Evolutionary conservation across 2,888 invertebrate genomes (phyloP), one percentile per base, ranked within the genome.

Genomic region (Carpatolechia fugitivella): DNA sequence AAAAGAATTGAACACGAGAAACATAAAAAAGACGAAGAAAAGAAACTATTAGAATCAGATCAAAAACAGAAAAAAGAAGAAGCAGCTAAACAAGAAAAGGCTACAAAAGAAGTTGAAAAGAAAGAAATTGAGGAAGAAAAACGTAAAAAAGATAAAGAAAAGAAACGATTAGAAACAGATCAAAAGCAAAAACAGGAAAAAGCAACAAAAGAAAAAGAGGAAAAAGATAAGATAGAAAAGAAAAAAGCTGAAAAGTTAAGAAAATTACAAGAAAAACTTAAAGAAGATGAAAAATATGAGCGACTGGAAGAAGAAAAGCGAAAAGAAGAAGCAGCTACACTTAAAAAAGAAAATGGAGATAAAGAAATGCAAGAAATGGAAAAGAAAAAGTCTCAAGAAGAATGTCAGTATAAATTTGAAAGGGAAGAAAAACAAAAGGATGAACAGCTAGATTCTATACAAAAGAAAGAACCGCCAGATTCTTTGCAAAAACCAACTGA

Each of bases 121-220:
- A 48, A 48, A 16, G 29, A 51, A 50, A 50, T 24, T 13, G 50
- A 51, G 18, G 36, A 50, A 24, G 24, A 35, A 35, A 35, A 35
- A 35, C 20, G 51, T 33, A 36, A 56, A 48, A 30, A 36, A 36
- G 8, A 47, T 8, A 52, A 14, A 18, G 46, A 7, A 13, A 18
- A 18, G 18, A 14, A 18, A 35, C 33, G 5, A 31, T 14, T 8
- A 4, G 41, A 30, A 47, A n/a, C n/a, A n/a, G 41, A 50, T 16
- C 54, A 57, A 40, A 24, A 24, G 6, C 31, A 6, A 10, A 35
- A 50, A 14, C 38, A 56, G 30, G 31, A 59, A 36, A 54, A 58
- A 46, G 55, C 46, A 33, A 49, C 53, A 49, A 63, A 56, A 55
- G 59, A 56, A 20, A 56, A 56, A 50, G 60, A 54, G 52, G 56